phyloP scores from a whole-genome alignment of 2,797 vertebrate species.

The Cygnus olor region DNA sequence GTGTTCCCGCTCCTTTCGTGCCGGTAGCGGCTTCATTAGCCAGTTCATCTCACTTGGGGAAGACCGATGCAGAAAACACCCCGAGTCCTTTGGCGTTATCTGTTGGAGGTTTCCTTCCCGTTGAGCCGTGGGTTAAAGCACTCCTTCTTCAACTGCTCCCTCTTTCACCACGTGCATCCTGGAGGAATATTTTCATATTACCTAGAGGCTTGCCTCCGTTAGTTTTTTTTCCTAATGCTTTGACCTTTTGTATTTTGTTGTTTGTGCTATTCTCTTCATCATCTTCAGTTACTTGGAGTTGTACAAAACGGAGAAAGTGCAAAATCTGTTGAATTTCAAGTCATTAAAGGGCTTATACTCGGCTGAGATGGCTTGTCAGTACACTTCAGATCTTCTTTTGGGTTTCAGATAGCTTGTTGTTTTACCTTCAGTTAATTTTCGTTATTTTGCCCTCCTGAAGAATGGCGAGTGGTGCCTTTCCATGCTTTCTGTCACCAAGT shows the following conservation, averaged over 20 bases:
- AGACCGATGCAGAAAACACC: conserved; percentile 10
- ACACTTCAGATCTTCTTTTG: neutral
- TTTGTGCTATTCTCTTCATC: neutral
- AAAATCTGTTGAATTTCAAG: neutral
- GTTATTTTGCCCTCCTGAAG: neutral
- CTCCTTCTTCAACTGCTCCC: neutral
- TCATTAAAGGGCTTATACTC: neutral
- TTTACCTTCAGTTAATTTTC: neutral
- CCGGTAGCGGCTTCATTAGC: neutral
- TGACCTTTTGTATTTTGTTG: neutral
- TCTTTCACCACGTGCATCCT: neutral
- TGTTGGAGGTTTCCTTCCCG: conserved; percentile 3
- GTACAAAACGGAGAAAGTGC: neutral
- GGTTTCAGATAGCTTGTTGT: conserved; percentile 1
- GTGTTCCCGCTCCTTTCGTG: neutral
- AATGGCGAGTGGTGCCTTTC: neutral
- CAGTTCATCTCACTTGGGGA: neutral
- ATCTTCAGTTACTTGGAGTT: neutral
- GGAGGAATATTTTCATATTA: neutral
- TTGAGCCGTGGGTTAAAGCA: neutral
- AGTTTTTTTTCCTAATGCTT: neutral
- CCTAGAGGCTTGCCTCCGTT: neutral
- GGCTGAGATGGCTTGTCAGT: neutral
- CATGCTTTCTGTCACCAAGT: neutral
- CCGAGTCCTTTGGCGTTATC: neutral